Base-by-base conservation (phyloP, 2,113 vertebrate genomes). In the Neodontobutis hainanensis region DNA sequence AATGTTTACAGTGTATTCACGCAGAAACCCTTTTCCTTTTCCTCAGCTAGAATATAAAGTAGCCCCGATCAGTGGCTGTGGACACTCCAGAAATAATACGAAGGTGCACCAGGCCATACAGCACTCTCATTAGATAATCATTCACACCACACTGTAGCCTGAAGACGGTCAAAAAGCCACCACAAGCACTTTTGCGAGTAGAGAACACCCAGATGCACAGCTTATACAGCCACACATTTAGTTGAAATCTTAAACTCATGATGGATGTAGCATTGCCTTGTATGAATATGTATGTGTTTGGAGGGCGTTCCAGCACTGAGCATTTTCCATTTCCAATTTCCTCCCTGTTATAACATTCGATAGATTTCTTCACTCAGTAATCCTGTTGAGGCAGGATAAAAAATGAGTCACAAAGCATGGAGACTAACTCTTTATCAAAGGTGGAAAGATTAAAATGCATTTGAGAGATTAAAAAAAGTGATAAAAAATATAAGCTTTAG, bases 271-370 rank as follows among this genome's bases (percentile, higher is more conserved):
- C 45, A 44, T 62, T 67, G 4, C 32, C 36, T 14, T 5, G 42
- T 55, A 71, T 86, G 76, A 84, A 83, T 86, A 82, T 83, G 61
- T 51, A 80, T 85, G 68, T 85, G 70, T 78, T 73, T 53, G 27
- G 62, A 73, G 56, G 69, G 61, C 11, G 27, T 77, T 81, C 32
- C 66, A 63, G 67, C 8, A 0, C 56, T n/a, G 35, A 80, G 65
- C 60, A 27, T 75, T 85, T 77, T 73, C 63, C 55, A 75, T 85
- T 87, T 85, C 70, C 78, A 76, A 73, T 87, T 67, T 80, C 55
- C 53, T 70, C 62, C 50, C 15, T 19, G 5, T 81, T 77, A 51
- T 62, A 59, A 71, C 11, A 60, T 11, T 51, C 68, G 76, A 80
- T 79, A 81, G 45, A 80, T 86, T 86, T 84, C 77, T 60, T 73